These are phyloP conservation scores for Brachionichthys hirsutus DNA, from an alignment of 2,113 vertebrate genomes.

Conservation along the genomic window DNA sequence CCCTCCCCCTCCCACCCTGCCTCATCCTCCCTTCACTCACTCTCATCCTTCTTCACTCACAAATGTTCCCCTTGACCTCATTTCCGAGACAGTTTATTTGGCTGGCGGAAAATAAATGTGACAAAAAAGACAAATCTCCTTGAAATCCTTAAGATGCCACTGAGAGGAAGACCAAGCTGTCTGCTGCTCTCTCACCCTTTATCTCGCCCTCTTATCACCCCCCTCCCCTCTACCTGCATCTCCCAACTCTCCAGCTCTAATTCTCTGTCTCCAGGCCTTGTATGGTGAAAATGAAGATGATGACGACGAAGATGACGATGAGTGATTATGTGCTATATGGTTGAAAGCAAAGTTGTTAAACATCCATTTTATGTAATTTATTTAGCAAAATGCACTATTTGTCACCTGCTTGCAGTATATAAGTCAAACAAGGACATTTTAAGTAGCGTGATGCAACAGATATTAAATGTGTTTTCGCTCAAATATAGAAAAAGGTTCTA, in stretches of 20 bases:
- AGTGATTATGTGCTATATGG: too few species aligned
- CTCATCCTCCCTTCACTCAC: conserved; percentile 33
- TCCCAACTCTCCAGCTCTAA: conserved; percentile 25
- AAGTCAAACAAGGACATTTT: conserved; percentile 32
- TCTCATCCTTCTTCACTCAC: conserved; percentile 23
- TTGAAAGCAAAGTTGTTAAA: too few species aligned
- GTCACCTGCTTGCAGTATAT: conserved; percentile 13
- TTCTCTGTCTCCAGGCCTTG: conserved; percentile 35
- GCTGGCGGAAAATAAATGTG: conserved; percentile 29
- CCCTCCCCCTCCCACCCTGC: conserved; percentile 30
- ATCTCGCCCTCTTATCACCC: conserved; percentile 47
- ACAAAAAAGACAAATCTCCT: conserved; percentile 56
- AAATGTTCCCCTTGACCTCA: conserved; percentile 61
- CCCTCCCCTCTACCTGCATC: conserved; percentile 26
- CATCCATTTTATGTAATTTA: too few species aligned
- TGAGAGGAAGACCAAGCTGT: conserved; percentile 37
- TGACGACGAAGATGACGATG: too few species aligned
- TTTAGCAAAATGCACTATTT: too few species aligned
- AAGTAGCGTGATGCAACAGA: too few species aligned
- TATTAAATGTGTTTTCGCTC: too few species aligned
- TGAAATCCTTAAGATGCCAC: conserved; percentile 57
- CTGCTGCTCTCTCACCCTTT: conserved; percentile 15
- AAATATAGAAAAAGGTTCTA: too few species aligned
- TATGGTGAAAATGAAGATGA: background rate
- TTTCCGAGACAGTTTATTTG: conserved; percentile 62